These are phyloP conservation scores for Thamnophis elegans DNA, from an alignment of 2,797 vertebrate species.

Conservation along the genomic window DNA sequence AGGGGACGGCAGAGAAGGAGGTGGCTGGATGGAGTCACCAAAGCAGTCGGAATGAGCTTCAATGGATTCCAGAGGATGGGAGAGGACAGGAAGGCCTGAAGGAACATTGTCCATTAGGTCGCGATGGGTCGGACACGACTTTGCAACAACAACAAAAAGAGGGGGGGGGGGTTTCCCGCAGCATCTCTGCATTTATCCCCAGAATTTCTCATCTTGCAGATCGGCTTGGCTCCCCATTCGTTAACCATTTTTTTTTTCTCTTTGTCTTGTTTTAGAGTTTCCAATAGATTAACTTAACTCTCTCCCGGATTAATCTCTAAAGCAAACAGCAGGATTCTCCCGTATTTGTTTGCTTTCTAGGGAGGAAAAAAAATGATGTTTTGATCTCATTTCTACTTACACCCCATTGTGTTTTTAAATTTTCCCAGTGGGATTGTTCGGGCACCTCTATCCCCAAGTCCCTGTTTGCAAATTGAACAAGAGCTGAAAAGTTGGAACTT, in stretches of 20 bases:
- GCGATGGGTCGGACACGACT: no score
- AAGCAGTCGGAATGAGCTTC: no score
- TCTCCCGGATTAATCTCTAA: background rate
- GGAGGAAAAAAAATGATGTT: no score
- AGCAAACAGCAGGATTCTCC: background rate
- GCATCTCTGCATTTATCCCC: background rate
- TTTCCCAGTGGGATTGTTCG: background rate
- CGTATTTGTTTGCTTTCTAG: background rate
- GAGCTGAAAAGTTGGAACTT: background rate
- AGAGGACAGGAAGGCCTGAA: no score
- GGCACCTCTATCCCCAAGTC: background rate
- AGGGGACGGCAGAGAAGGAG: no score
- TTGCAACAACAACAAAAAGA: no score
- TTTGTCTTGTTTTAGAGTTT: background rate
- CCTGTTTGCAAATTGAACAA: background rate
- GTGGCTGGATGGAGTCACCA: no score
- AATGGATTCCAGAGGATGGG: no score
- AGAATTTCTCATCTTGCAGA: background rate
- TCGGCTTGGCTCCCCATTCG: background rate
- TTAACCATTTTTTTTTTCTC: background rate
- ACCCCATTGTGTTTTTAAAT: background rate
- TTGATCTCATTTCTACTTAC: background rate
- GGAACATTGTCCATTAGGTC: no score
- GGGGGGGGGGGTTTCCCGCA: background rate
- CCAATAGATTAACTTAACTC: no score